These are phyloP conservation scores for Limnephilus rhombicus DNA, from an alignment of 2,888 invertebrate genomes.

Conservation along the genomic window DNA sequence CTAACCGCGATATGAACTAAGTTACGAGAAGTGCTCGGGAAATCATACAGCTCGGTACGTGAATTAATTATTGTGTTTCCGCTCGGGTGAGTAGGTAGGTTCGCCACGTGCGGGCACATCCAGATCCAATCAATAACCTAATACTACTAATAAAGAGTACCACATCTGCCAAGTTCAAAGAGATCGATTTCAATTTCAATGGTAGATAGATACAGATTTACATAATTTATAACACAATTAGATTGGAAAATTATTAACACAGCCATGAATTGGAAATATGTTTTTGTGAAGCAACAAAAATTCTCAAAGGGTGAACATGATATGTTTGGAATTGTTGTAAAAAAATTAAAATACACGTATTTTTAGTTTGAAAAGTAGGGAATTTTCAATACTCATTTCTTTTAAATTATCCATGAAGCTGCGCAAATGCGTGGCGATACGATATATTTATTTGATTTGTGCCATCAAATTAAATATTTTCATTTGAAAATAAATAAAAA, in stretches of 20 bases:
- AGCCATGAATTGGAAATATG: background rate
- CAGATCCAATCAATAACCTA: background rate
- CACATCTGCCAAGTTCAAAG: background rate
- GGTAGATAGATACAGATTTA: background rate
- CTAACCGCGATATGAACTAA: background rate
- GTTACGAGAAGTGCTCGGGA: background rate
- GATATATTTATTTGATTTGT: too few relatives aligned
- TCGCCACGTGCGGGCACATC: background rate
- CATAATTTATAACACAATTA: background rate
- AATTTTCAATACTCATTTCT: too few relatives aligned
- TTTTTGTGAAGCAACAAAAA: background rate
- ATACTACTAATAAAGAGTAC: background rate
- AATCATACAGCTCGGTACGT: background rate
- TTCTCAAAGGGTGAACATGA: too few relatives aligned
- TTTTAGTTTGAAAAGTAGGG: background rate
- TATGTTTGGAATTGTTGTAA: background rate
- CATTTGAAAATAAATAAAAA: too few relatives aligned
- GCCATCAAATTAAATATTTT: too few relatives aligned
- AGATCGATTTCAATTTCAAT: background rate
- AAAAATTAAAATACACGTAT: background rate
- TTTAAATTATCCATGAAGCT: too few relatives aligned
- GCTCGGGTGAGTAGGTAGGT: background rate
- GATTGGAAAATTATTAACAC: background rate
- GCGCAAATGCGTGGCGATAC: too few relatives aligned
- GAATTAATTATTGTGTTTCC: background rate